Base-by-base conservation (phyloP, 1,140 invertebrate species). In the Plectrocnemia conspersa region DNA sequence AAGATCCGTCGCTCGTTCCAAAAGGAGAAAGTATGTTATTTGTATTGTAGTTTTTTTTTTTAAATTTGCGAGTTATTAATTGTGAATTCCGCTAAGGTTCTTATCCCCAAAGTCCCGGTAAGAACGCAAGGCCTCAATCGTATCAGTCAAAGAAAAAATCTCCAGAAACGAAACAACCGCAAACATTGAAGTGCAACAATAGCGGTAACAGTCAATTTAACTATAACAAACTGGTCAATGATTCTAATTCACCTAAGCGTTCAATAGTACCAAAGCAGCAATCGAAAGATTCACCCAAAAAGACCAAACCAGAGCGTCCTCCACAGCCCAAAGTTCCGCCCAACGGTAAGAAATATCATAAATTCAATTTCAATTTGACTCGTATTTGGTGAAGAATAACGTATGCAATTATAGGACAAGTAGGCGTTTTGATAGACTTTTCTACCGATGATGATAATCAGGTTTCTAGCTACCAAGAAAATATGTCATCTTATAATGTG, bases 1-100 rank as follows among this genome's bases (percentile, higher is more conserved):
- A 0, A 77, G 77, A n/a, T 78, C 74, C 44, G 91, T 93, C 61
- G 90, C 87, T 71, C 86, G 84, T 68, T 82, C 91, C 52, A 91
- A 90, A 68, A 68, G 91, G 27, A 75, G 82, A 25, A 91, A 91
- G 71, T 89, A 89, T 1, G 88, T 91, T 49, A 64, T 23, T 59
- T 23, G 10, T 33, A 16, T 22, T n/a, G 23, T 13, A 1, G 19
- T 41, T 24, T 42, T 42, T 44, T 41, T 18, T 18, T 38, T 32
- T 19, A 38, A 47, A 47, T 42, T 42, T 2, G 2, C 15, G 22
- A n/a, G n/a, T 19, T 13, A 42, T 21, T 42, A 40, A 7, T 40
- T 40, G 13, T 40, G 36, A 13, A 13, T n/a, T n/a, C n/a, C n/a
- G n/a, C n/a, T n/a, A n/a, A 63, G 56, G 38, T 41, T 54, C 54